Evolutionary conservation across 92 coral and sea anemone genomes (phyloP).

Genomic region (Zoanthus gigantus): DNA sequence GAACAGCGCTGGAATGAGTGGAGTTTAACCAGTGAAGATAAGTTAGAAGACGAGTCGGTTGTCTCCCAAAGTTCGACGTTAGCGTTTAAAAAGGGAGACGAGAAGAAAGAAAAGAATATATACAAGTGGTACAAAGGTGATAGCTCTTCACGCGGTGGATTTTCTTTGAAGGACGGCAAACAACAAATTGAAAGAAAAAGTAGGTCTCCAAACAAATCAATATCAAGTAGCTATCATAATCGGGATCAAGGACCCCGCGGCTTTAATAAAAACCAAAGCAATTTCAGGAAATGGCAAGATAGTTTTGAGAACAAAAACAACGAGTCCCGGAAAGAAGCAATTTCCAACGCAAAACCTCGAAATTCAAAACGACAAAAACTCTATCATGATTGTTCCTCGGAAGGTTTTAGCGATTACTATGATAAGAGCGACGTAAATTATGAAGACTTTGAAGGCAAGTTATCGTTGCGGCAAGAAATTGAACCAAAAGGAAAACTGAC

Average conservation of each 20-base stretch:
- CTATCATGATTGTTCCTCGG: background rate
- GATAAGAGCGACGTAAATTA: slow-evolving; percentile 16
- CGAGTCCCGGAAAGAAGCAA: background rate
- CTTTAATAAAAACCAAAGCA: background rate
- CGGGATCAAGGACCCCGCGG: background rate
- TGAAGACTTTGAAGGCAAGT: slow-evolving; percentile 7
- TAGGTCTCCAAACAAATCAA: background rate
- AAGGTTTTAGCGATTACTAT: background rate
- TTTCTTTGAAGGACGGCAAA: slow-evolving; percentile 1
- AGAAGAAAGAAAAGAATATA: background rate
- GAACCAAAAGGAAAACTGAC: background rate
- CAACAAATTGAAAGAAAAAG: background rate
- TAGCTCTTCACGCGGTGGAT: slow-evolving; percentile 18
- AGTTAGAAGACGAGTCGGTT: background rate
- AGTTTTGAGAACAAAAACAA: slow-evolving; percentile 1
- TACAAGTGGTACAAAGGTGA: background rate
- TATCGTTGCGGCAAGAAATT: background rate
- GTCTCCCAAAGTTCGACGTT: slow-evolving; percentile 6
- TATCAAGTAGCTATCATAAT: background rate
- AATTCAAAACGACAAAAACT: background rate
- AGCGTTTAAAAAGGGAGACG: slow-evolving; percentile 5
- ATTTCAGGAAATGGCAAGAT: background rate
- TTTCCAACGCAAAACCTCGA: background rate
- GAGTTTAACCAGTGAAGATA: slow-evolving; percentile 37
- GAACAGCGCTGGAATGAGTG: slow-evolving; percentile 59